phyloP scores from a whole-genome alignment of 2,888 invertebrate genomes.

The Cryptus armator region DNA sequence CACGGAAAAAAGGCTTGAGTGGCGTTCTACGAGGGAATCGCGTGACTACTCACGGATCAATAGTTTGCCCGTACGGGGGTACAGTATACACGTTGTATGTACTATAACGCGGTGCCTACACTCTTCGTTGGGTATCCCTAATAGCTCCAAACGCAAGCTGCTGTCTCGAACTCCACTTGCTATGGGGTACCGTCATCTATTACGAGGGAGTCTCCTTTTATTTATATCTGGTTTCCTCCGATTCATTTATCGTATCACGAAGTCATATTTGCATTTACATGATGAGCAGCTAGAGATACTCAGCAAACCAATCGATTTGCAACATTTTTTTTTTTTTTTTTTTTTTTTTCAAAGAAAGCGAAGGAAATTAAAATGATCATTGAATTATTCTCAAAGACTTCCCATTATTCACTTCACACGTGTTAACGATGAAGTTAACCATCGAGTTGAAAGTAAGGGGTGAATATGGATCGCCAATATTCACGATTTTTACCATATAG shows the following conservation, averaged over 20 bases:
- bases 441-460: too few relatives aligned
- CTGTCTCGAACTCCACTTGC: constrained; percentile 30
- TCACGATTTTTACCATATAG: too few relatives aligned
- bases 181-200: constrained; percentile 36
- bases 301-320: constrained; percentile 28
- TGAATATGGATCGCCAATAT: too few relatives aligned
- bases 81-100: constrained; percentile 55
- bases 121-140: constrained; percentile 60
- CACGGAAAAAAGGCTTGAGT: constrained; percentile 81
- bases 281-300: constrained; percentile 20
- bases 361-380: neutral
- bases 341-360: neutral
- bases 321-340: neutral
- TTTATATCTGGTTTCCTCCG: constrained; percentile 27
- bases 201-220: constrained; percentile 23
- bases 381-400: neutral
- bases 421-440: too few relatives aligned
- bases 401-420: too few relatives aligned
- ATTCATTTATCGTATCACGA: neutral
- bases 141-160: constrained; percentile 44
- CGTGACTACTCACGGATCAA: constrained; percentile 84
- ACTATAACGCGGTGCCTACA: constrained; percentile 54
- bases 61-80: constrained; percentile 78
- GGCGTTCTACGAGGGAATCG: constrained; percentile 84
- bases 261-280: constrained; percentile 1